Evolutionary conservation across 2,888 invertebrate genomes (phyloP), one percentile per base, ranked within the genome.

Genomic region (Chouioia cunea): DNA sequence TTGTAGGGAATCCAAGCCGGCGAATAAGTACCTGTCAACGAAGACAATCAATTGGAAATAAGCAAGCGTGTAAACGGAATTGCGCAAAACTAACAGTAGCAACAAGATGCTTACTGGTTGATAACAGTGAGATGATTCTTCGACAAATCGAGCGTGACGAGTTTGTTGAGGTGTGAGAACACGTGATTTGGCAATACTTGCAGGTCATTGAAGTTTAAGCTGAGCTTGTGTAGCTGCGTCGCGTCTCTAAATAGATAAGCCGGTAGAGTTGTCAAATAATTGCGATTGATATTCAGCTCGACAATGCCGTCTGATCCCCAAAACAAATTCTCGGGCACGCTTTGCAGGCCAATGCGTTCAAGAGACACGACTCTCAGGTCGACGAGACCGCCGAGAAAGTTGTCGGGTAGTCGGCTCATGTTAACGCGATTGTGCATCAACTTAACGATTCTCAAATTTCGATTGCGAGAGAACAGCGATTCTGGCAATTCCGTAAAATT

Each of bases 191-290:
- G 89, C 64, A 93, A 82, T 20, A 83, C 83, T 46, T 80, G 85
- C 12, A 96, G 77, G 62, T 86, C 85, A 82, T 95, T 96, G 71
- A 88, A 85, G 73, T 90, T 89, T 62, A 95, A 83, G 78, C 92
- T 89, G 69, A 96, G 84, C 52, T 87, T 87, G 2, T 87, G 78
- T 14, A 96, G 85, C 59, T 90, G 88, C 4, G 84, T 86, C 81
- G 91, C 89, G 79, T 91, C 90, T 23, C 87, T 88, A 74, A 94
- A 90, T 47, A 93, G 84, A 27, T 89, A 83, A 20, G 85, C 86
- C 0, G 93, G 92, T 65, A 96, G 82, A 2, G 80, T 78, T 1
- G 73, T 71, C 4, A 88, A 66, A 12, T 79, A 80, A 73, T 85
- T 94, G 60, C 87, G 86, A 23, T 88, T 86, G 66, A 95, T 84